Evolutionary conservation across 2,113 vertebrate species (phyloP), one percentile per base, ranked within the genome.

Genomic region (Nerophis ophidion): DNA sequence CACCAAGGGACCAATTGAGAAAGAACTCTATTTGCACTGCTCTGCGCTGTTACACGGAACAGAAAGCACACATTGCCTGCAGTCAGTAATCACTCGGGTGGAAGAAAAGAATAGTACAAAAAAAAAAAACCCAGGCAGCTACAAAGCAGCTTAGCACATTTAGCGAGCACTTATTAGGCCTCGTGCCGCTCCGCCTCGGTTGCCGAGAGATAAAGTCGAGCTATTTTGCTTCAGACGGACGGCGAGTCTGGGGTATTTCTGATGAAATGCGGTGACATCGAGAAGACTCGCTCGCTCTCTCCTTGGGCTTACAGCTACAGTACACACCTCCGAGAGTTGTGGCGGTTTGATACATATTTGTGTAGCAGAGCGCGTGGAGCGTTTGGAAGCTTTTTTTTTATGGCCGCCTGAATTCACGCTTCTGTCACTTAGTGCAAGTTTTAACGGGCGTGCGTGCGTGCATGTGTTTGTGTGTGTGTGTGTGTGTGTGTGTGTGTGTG

Each of bases 1-100:
- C 85, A 84, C 85, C 84, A 7, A 74, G 87, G 85, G 87, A 90
- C 88, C 88, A 89, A 89, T 84, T 90, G 86, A 86, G 82, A 85
- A 72, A 73, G 73, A 89, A 85, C 84, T 87, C 67, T 88, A 80
- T 89, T 90, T 86, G 85, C 81, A 76, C 81, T 47, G 77, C 75
- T 80, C 81, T 48, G 79, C 74, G 79, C 72, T 66, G 75, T 71
- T 71, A 74, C 66, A 66, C 66, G 70, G 68, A 85, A 65, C 66
- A 84, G 68, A 80, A 81, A 82, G 81, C 81, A 67, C 69, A 81
- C 77, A 82, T 75, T 40, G 81, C 83, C 84, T 71, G 79, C 63
- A 88, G 86, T 83, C 66, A 86, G 74, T 72, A 87, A 86, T 87
- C 84, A 84, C 87, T 79, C 81, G 85, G 75, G 86, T 84, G 77